These are phyloP conservation scores for Halyomorpha halys DNA, from an alignment of 1,140 invertebrate genomes.

Conservation along the genomic window DNA sequence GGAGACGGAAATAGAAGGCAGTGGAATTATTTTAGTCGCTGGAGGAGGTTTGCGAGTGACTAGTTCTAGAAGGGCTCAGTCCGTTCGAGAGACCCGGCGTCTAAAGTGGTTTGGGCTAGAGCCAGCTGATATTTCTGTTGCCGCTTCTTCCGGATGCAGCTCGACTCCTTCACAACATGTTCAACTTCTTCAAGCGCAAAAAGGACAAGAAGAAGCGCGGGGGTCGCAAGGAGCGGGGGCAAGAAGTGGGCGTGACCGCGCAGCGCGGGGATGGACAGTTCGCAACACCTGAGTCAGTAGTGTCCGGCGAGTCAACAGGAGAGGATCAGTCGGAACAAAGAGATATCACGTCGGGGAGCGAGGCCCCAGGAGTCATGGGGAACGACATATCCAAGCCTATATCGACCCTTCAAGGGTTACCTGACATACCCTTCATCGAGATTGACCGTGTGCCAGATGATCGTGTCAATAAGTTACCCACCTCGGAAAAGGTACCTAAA, in stretches of 20 bases:
- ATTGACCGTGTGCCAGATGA: too few relatives aligned
- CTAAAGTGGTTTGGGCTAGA: neutral
- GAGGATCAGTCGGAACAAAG: neutral
- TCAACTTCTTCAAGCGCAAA: conserved; percentile 6
- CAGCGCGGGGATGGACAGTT: neutral
- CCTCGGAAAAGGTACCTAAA: too few relatives aligned
- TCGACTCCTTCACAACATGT: neutral
- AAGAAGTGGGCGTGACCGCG: neutral
- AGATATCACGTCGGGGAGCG: neutral
- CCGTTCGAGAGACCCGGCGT: neutral
- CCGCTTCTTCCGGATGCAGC: neutral
- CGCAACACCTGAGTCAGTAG: neutral
- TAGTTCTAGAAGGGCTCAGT: neutral
- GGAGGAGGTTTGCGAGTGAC: neutral
- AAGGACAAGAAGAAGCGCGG: conserved; percentile 9
- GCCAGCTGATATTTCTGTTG: neutral
- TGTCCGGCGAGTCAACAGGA: neutral
- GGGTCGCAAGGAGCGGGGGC: neutral
- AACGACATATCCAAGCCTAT: neutral
- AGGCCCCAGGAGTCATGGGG: neutral
- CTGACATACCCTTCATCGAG: too few relatives aligned
- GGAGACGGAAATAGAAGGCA: neutral
- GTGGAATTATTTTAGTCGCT: neutral
- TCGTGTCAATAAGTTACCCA: too few relatives aligned
- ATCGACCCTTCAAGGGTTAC: too few relatives aligned